Percentiles rank a stretch among this genome's conserved stretches.
Evolutionary conservation across 2,113 vertebrate genomes (phyloP).

Genomic region (Alectura lathami): DNA sequence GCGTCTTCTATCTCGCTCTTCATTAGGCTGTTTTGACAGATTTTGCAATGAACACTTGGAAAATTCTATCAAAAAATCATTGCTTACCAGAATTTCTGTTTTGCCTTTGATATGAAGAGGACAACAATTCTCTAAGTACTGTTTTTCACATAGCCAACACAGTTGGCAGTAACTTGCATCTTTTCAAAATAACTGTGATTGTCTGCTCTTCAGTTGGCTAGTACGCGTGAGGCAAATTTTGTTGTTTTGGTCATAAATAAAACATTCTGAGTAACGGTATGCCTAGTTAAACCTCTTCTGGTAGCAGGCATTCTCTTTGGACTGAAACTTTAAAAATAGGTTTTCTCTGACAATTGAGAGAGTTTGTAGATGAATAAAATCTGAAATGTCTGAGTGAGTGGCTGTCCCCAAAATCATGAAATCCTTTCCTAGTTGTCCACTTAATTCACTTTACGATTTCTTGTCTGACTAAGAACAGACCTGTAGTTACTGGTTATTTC

Average conservation of each 20-base stretch:
- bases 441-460: neutral
- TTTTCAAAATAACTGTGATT: slow-evolving; percentile 1
- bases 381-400: neutral
- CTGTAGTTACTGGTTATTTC: neutral
- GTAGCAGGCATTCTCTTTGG: neutral
- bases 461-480: neutral
- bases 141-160: slow-evolving; percentile 19
- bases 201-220: neutral
- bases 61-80: neutral
- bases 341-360: neutral
- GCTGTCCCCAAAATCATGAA: neutral
- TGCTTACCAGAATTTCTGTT: slow-evolving; percentile 32
- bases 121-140: slow-evolving; percentile 37
- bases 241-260: slow-evolving; percentile 21
- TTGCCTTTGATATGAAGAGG: neutral
- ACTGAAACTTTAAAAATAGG: neutral
- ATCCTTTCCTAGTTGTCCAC: neutral
- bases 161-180: slow-evolving; percentile 21
- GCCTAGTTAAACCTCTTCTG: neutral
- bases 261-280: neutral
- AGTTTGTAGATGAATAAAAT: neutral
- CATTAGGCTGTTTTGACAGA: neutral
- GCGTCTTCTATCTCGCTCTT: slow-evolving; percentile 7
- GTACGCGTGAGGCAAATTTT: neutral
- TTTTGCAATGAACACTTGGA: slow-evolving; percentile 19